Conservation (phyloP, 2,888 invertebrate species). For the Lasius fuliginosus region DNA sequence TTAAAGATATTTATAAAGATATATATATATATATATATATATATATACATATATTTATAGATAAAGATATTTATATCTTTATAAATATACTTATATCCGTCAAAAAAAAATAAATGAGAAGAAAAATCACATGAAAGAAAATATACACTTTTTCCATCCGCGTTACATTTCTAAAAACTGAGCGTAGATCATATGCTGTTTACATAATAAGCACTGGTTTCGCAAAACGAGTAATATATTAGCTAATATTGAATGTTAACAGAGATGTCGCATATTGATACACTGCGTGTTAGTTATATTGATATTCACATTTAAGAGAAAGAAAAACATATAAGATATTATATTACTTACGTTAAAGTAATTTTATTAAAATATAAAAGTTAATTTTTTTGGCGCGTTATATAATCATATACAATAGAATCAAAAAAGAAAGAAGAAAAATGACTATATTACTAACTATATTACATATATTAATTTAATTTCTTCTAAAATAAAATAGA, state of each 20-base stretch:
- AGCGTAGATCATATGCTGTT: conserved; percentile 18
- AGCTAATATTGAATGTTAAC: conserved; percentile 48
- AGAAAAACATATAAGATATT: neutral
- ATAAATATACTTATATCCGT: neutral
- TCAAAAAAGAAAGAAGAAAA: neutral
- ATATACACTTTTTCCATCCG: neutral
- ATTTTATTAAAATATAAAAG: neutral
- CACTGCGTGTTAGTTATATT: neutral
- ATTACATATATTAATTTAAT: neutral
- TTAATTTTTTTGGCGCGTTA: neutral
- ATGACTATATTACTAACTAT: neutral
- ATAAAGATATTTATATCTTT: neutral
- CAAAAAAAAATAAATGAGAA: neutral
- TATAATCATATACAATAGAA: neutral
- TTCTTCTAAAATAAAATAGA: neutral
- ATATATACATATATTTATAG: no score
- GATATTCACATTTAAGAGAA: neutral
- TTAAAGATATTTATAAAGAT: no score
- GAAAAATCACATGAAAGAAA: neutral
- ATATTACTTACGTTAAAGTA: neutral
- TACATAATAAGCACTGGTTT: conserved; percentile 32
- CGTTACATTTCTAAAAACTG: conserved; percentile 23
- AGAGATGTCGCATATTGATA: neutral
- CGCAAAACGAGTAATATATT: conserved; percentile 34
- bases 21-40: no score